Conservation (phyloP, 2,113 vertebrate genomes). For the Neogobius melanostomus region DNA sequence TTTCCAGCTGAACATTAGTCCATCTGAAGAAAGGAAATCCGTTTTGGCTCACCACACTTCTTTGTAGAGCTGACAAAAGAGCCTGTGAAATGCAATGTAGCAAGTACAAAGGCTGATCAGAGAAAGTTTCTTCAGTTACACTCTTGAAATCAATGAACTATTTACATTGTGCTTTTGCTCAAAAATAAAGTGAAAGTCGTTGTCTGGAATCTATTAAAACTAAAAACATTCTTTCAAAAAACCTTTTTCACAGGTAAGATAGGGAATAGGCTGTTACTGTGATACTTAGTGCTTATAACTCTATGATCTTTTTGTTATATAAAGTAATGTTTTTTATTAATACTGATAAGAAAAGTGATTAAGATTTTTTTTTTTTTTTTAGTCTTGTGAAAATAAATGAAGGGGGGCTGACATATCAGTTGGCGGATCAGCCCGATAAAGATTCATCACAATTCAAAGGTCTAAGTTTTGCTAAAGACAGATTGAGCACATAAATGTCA, state of each 20-base stretch:
- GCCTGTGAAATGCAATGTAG: background rate
- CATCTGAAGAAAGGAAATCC: background rate
- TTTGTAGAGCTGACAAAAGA: background rate
- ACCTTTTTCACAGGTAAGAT: background rate
- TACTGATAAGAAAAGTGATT: no score
- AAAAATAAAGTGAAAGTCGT: background rate
- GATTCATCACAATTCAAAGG: no score
- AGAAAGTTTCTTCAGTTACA: background rate
- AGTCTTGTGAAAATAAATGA: no score
- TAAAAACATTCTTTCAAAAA: background rate
- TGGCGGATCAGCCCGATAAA: no score
- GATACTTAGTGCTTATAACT: no score
- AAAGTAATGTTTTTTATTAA: no score
- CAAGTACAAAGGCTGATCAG: conserved; percentile 11
- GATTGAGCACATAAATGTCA: no score
- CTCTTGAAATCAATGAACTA: background rate
- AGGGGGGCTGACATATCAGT: no score
- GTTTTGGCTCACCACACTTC: conserved; percentile 12
- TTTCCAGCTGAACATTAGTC: background rate
- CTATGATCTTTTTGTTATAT: no score
- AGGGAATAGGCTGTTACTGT: background rate
- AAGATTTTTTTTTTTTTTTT: no score
- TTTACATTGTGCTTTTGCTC: background rate
- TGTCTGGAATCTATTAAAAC: background rate
- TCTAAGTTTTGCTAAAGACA: no score